Percentiles rank a stretch among this genome's conserved stretches.
Evolutionary conservation across 2,888 invertebrate species (phyloP).

Genomic region (Lysandra coridon): DNA sequence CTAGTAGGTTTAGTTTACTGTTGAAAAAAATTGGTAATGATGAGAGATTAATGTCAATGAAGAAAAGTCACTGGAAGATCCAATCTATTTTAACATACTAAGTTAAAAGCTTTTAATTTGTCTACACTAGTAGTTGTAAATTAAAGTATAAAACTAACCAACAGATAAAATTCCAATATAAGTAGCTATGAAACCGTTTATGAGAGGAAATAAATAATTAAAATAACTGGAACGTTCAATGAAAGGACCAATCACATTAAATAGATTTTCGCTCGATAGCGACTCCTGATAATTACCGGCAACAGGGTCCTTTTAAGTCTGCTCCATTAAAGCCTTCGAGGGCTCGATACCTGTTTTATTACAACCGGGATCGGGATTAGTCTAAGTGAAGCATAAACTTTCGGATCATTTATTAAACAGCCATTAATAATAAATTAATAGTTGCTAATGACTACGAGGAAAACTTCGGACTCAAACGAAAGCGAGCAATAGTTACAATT

Average conservation of each 20-base stretch:
- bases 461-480: background rate
- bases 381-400: slow-evolving; percentile 17
- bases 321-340: slow-evolving; percentile 27
- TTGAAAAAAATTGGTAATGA: background rate
- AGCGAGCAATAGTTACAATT: background rate
- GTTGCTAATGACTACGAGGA: slow-evolving; percentile 1
- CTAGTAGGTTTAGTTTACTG: background rate
- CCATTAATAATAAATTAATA: slow-evolving; percentile 22
- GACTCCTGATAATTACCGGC: slow-evolving; percentile 29
- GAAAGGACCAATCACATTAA: slow-evolving; percentile 20
- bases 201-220: slow-evolving; percentile 17
- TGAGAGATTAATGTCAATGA: background rate
- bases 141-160: background rate
- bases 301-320: slow-evolving; percentile 28
- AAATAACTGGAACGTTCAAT: slow-evolving; percentile 14
- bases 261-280: slow-evolving; percentile 27
- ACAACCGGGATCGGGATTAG: slow-evolving; percentile 18
- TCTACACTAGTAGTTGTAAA: background rate
- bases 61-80: background rate
- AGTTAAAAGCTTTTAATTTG: background rate
- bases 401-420: slow-evolving; percentile 7
- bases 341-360: slow-evolving; percentile 28
- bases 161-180: background rate
- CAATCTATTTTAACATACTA: background rate
- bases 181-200: slow-evolving; percentile 3